Conservation (phyloP, 1,140 invertebrate species). For the Dendrolimus kikuchii region DNA sequence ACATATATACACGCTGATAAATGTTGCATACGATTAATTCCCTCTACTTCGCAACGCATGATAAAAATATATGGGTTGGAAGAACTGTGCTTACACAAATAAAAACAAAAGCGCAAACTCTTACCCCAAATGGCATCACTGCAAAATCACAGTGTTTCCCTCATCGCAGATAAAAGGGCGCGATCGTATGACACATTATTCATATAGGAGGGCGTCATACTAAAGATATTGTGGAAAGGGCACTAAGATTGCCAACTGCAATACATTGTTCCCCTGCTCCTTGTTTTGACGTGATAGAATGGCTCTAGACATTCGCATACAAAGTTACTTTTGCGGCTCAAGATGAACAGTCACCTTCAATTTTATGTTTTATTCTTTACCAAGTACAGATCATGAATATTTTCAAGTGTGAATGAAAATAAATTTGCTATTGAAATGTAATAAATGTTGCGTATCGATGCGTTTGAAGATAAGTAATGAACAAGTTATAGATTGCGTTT, state of each 20-base stretch:
- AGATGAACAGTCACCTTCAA: background rate
- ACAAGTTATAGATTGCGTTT: slow-evolving; percentile 46
- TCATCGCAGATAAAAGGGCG: slow-evolving; percentile 48
- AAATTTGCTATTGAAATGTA: slow-evolving; percentile 33
- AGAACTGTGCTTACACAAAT: no score
- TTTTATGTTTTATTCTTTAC: slow-evolving; percentile 16
- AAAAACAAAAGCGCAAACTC: slow-evolving; percentile 4
- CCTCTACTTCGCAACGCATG: no score
- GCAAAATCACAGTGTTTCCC: slow-evolving; percentile 28
- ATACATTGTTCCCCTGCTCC: slow-evolving; percentile 56
- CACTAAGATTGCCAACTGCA: slow-evolving; percentile 67
- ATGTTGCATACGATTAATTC: no score
- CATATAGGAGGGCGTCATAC: slow-evolving; percentile 62
- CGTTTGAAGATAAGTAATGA: slow-evolving; percentile 68
- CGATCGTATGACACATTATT: slow-evolving; percentile 65
- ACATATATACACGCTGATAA: no score
- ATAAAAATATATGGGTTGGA: no score
- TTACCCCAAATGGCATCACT: slow-evolving; percentile 16
- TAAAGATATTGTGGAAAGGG: slow-evolving; percentile 68
- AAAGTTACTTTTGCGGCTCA: slow-evolving; percentile 21
- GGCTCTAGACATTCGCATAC: slow-evolving; percentile 41
- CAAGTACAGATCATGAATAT: slow-evolving; percentile 6
- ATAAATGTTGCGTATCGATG: slow-evolving; percentile 70
- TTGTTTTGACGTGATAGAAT: slow-evolving; percentile 67
- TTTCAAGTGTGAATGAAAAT: slow-evolving; percentile 1